These are phyloP conservation scores for Nomada fucata DNA, from an alignment of 2,888 invertebrate genomes.

Conservation along the genomic window DNA sequence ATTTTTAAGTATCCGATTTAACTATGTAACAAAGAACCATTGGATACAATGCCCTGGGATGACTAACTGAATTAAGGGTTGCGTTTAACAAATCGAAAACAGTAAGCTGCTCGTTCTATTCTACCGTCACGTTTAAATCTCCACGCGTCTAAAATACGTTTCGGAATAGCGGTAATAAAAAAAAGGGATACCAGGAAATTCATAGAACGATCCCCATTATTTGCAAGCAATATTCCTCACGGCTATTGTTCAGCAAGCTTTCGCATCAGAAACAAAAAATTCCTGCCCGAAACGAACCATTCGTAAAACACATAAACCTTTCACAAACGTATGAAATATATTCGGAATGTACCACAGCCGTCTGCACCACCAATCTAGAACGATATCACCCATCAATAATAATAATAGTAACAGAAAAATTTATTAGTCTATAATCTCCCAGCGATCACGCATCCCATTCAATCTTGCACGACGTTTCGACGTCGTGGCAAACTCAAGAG, in stretches of 20 bases:
- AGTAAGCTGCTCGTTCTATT: slow-evolving; percentile 1
- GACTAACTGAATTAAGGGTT: slow-evolving; percentile 1
- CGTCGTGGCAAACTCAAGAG: background rate
- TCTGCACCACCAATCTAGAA: too few species aligned
- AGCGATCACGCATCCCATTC: slow-evolving; percentile 13
- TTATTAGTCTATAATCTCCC: background rate
- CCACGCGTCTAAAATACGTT: background rate
- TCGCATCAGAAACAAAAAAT: too few species aligned
- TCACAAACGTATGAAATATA: too few species aligned
- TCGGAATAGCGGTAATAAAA: background rate
- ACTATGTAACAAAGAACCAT: background rate
- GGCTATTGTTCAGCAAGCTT: too few species aligned
- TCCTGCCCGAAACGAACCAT: too few species aligned
- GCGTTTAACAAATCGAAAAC: background rate
- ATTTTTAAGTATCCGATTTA: background rate
- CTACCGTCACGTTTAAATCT: slow-evolving; percentile 2
- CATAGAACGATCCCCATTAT: too few species aligned
- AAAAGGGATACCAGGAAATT: background rate
- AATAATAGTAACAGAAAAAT: background rate
- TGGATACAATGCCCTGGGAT: background rate
- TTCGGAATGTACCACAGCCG: too few species aligned
- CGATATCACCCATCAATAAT: background rate
- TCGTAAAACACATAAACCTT: too few species aligned
- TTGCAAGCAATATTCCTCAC: too few species aligned
- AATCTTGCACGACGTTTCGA: background rate